Evolutionary conservation across 2,797 vertebrate genomes (phyloP).

Genomic region (Acipenser transmontanus): DNA sequence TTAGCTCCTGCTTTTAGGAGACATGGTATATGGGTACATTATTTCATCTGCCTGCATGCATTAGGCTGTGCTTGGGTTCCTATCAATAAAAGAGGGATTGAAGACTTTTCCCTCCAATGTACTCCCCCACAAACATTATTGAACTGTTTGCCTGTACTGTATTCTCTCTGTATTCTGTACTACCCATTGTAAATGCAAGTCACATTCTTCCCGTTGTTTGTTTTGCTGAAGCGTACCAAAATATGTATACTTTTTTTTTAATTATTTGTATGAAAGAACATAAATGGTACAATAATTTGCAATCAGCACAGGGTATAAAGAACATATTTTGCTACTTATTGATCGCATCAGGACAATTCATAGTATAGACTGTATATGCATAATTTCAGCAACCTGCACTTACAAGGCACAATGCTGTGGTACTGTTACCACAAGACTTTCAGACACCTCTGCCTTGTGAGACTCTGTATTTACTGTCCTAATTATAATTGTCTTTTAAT

Average conservation of each 20-base stretch:
- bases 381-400: too few species aligned
- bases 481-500: too few species aligned
- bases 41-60: conserved; percentile 36
- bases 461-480: too few species aligned
- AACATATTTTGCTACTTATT: conserved; percentile 53
- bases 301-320: conserved; percentile 54
- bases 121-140: too few species aligned
- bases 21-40: conserved; percentile 21
- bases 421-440: too few species aligned
- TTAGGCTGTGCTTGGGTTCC: conserved; percentile 50
- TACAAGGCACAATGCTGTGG: too few species aligned
- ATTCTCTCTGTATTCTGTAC: too few species aligned
- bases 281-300: conserved; percentile 28
- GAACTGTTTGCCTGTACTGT: too few species aligned
- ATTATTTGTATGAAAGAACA: conserved; percentile 1
- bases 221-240: conserved; percentile 24
- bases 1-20: conserved; percentile 11
- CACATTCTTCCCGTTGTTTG: background rate
- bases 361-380: too few species aligned
- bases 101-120: conserved; percentile 20
- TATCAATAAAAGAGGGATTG: conserved; percentile 62
- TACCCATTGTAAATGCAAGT: too few species aligned
- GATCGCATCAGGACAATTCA: conserved; percentile 20
- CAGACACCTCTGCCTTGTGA: too few species aligned
- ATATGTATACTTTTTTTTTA: conserved; percentile 15